phyloP scores from a whole-genome alignment of 2,888 invertebrate species.

The Chrysolina americana region DNA sequence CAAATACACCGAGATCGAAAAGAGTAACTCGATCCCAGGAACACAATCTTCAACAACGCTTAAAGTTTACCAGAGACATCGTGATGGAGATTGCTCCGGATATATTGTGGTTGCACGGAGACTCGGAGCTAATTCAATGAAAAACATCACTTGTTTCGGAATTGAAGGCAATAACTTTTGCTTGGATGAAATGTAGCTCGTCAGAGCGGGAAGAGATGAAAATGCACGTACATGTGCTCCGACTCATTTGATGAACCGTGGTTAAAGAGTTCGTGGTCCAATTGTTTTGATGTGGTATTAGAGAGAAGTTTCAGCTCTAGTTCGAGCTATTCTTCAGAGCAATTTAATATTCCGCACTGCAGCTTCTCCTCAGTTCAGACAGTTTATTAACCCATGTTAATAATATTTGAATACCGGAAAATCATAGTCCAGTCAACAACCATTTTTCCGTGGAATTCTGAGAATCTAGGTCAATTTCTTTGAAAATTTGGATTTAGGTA shows the following conservation, averaged over 20 bases:
- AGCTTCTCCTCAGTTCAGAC: too few relatives aligned
- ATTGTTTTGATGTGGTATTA: too few relatives aligned
- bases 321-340: too few relatives aligned
- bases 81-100: constrained; percentile 34
- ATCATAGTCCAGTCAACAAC: too few relatives aligned
- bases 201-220: neutral
- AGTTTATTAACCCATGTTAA: too few relatives aligned
- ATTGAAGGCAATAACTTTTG: neutral
- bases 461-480: too few relatives aligned
- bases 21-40: constrained; percentile 52
- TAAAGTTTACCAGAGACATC: constrained; percentile 36
- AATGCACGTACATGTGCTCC: neutral
- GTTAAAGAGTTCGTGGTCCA: neutral
- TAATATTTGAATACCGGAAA: too few relatives aligned
- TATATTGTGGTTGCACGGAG: constrained; percentile 13
- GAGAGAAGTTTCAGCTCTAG: too few relatives aligned
- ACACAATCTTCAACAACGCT: constrained; percentile 49
- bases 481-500: too few relatives aligned
- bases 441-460: too few relatives aligned
- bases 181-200: neutral
- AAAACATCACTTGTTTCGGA: constrained; percentile 16
- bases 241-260: neutral
- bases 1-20: constrained; percentile 44
- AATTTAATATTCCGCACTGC: too few relatives aligned
- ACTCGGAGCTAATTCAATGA: constrained; percentile 5